phyloP scores from a whole-genome alignment of 2,888 invertebrate genomes.

The Euzophera pinguis region DNA sequence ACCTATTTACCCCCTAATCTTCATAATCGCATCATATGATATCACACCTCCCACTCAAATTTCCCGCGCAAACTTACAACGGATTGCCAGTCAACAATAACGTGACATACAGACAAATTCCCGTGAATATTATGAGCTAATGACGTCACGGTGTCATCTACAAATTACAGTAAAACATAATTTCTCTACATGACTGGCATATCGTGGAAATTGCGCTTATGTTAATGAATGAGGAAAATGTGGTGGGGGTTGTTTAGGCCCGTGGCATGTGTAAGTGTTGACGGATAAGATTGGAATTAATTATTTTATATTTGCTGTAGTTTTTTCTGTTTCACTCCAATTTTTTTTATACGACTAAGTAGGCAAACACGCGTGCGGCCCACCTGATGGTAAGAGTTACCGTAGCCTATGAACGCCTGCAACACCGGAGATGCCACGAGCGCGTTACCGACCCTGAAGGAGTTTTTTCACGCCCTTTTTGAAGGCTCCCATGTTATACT shows the following conservation, averaged over 20 bases:
- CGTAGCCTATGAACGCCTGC: too few relatives aligned
- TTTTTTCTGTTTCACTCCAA: too few relatives aligned
- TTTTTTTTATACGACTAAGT: too few relatives aligned
- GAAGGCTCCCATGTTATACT: too few relatives aligned
- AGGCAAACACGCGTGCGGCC: too few relatives aligned
- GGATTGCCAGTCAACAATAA: neutral
- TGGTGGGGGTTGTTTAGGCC: neutral
- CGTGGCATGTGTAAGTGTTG: neutral
- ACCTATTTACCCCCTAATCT: neutral
- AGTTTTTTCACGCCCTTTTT: too few relatives aligned
- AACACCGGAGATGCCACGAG: too few relatives aligned
- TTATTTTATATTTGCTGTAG: neutral
- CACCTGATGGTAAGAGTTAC: too few relatives aligned
- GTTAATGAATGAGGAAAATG: constrained; percentile 9
- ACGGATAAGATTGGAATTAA: neutral
- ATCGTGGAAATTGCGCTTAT: constrained; percentile 1
- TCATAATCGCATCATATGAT: neutral
- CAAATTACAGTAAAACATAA: constrained; percentile 22
- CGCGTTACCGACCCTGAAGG: too few relatives aligned
- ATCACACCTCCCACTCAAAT: neutral
- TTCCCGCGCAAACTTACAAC: neutral
- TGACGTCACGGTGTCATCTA: neutral
- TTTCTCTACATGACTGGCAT: constrained; percentile 21
- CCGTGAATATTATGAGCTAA: neutral
- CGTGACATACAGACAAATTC: constrained; percentile 4